phyloP scores from a whole-genome alignment of 1,140 invertebrate genomes.

The Phenacoccus solenopsis region DNA sequence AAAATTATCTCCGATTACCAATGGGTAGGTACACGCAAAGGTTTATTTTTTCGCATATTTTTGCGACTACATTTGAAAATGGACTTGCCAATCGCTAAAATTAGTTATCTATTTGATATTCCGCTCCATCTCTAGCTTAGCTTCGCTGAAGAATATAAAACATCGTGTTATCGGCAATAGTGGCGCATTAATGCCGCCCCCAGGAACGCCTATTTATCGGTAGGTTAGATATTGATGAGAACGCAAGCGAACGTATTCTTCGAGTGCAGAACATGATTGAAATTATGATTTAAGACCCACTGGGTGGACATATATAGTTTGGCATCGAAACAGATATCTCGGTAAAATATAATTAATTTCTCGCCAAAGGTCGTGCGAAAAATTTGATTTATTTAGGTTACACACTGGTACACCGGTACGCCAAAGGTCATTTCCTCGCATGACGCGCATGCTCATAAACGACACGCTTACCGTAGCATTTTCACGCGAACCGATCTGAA shows the following conservation, averaged over 20 bases:
- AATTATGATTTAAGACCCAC: background rate
- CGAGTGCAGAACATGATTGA: background rate
- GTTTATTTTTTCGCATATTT: too few species aligned
- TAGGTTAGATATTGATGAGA: background rate
- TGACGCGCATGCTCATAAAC: background rate
- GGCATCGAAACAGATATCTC: background rate
- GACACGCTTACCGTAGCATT: too few species aligned
- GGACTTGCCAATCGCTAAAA: too few species aligned
- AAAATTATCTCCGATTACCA: too few species aligned
- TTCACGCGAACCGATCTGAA: too few species aligned
- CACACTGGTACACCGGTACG: background rate
- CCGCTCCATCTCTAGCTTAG: too few species aligned
- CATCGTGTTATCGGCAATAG: background rate
- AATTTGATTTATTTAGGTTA: background rate
- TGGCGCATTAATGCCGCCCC: background rate
- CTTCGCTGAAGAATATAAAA: background rate
- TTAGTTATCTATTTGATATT: too few species aligned
- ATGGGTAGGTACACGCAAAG: too few species aligned
- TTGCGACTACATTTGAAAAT: too few species aligned
- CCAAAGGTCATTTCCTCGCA: background rate
- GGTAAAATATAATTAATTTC: background rate
- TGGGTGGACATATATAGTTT: constrained; percentile 1
- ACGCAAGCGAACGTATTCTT: background rate
- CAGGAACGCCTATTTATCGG: background rate
- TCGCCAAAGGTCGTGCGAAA: background rate